Evolutionary conservation across 2,113 vertebrate genomes (phyloP), one percentile per base, ranked within the genome.

Genomic region (Nycticryphes semicollaris): DNA sequence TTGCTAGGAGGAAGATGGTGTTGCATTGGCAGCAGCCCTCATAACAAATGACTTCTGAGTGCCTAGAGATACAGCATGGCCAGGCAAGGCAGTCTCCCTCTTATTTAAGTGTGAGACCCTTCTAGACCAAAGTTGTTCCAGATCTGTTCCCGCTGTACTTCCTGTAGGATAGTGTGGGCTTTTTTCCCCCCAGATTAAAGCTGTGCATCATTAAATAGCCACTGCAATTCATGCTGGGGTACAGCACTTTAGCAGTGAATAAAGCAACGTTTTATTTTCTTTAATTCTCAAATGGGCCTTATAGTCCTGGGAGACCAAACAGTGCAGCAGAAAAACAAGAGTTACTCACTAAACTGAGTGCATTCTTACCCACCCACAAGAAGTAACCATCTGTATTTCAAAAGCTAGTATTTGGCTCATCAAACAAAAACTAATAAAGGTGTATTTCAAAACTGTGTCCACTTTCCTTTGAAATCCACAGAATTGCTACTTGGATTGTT

Each of bases 231-330:
- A 87, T 3, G 3, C 62, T 33, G 67, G 37, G 74, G 69, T 92
- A 48, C 51, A 89, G 69, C n/a, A 84, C 41, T 92, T 95, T 59
- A 94, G 68, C 78, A 90, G 73, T 76, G 75, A 89, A 94, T 81
- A 93, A 81, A 93, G 73, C 23, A 87, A 68, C 3, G 1, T 63
- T 95, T 95, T 79, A 85, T 76, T 96, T 94, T 72, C 82, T 62
- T 94, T 94, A 94, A 84, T 91, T 95, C 67, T 95, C 91, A 82
- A 87, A 84, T 19, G 70, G 86, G 57, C 50, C 41, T 54, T 62
- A 47, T 19, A 81, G 77, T 84, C 89, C 86, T 79, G 35, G 57
- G 77, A 93, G 84, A 89, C 47, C 1, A 2, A 89, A 82, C 48
- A 73, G 45, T 4, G 35, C 25, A 66, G 62, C 7, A 76, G 45